A percentile compares a stretch with the other conserved stretches of the same genome.
phyloP scores from a whole-genome alignment of 92 coral and sea anemone species.

The Hydrozoanthus gracilis region DNA sequence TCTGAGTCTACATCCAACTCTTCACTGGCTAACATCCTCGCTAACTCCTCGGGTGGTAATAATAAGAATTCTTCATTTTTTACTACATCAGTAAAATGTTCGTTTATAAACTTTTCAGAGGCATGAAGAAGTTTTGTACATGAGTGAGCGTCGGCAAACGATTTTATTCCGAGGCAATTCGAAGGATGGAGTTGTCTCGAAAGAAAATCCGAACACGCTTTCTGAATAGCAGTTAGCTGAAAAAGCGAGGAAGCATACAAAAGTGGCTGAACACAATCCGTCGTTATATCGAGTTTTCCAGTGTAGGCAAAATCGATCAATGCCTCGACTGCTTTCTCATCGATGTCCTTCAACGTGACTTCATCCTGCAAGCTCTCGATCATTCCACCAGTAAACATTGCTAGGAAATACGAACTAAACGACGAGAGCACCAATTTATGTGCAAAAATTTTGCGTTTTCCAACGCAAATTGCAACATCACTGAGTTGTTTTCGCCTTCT shows the following conservation, averaged over 20 bases:
- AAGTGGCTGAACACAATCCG: slow-evolving; percentile 76
- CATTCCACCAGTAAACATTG: slow-evolving; percentile 89
- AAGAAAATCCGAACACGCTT: slow-evolving; percentile 85
- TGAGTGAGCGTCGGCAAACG: slow-evolving; percentile 79
- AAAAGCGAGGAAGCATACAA: slow-evolving; percentile 77
- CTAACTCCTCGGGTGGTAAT: slow-evolving; percentile 74
- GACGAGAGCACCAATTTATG: slow-evolving; percentile 84
- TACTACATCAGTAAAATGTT: slow-evolving; percentile 84
- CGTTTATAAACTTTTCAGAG: slow-evolving; percentile 77
- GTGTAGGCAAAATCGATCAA: slow-evolving; percentile 87
- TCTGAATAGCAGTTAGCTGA: slow-evolving; percentile 81
- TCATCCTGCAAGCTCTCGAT: slow-evolving; percentile 72
- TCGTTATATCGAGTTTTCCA: slow-evolving; percentile 81
- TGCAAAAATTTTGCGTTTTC: slow-evolving; percentile 58
- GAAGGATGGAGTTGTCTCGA: slow-evolving; percentile 85
- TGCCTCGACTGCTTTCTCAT: slow-evolving; percentile 62
- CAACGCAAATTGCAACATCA: slow-evolving; percentile 84
- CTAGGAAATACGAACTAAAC: slow-evolving; percentile 82
- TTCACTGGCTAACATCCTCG: slow-evolving; percentile 75
- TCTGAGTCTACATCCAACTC: slow-evolving; percentile 84
- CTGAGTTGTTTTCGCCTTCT: slow-evolving; percentile 76
- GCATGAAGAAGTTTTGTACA: slow-evolving; percentile 69
- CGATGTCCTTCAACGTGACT: slow-evolving; percentile 78
- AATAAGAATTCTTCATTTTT: slow-evolving; percentile 84
- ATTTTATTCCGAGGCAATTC: slow-evolving; percentile 85